phyloP scores from a whole-genome alignment of 2,113 vertebrate genomes.

The Gnathonemus echidnorhynchus region DNA sequence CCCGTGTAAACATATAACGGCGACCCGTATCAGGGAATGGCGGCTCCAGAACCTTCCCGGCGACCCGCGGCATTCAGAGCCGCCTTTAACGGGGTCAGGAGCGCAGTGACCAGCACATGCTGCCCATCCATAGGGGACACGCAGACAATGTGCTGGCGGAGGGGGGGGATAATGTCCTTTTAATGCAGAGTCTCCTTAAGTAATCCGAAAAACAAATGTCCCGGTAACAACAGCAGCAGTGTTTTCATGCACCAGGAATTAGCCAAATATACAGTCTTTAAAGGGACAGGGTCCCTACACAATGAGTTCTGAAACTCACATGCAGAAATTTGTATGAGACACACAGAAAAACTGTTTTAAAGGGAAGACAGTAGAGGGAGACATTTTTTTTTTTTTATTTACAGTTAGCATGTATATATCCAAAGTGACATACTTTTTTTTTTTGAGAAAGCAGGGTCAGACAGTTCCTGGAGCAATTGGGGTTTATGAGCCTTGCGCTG shows the following conservation, averaged over 20 bases:
- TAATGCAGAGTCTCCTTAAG: constrained; percentile 53
- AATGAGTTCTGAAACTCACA: background rate
- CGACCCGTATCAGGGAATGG: constrained; percentile 28
- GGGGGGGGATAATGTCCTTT: constrained; percentile 45
- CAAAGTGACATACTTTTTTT: background rate
- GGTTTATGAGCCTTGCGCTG: background rate
- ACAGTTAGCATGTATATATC: background rate
- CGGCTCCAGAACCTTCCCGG: background rate
- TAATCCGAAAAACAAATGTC: constrained; percentile 68
- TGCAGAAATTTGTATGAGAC: background rate
- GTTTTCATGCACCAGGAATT: constrained; percentile 62
- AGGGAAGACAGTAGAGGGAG: background rate
- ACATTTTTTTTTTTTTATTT: background rate
- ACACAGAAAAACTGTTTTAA: background rate
- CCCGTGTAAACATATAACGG: constrained; percentile 54
- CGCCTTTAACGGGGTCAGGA: constrained; percentile 14
- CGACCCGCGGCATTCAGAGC: background rate
- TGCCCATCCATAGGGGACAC: background rate
- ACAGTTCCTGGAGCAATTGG: background rate
- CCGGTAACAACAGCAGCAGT: constrained; percentile 56
- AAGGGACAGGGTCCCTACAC: constrained; percentile 43
- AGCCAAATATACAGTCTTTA: constrained; percentile 56
- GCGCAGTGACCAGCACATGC: constrained; percentile 14
- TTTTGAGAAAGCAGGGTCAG: background rate
- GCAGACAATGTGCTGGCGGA: constrained; percentile 38